Conservation (phyloP, 1,140 invertebrate genomes). For the Mactra quadrangularis region DNA sequence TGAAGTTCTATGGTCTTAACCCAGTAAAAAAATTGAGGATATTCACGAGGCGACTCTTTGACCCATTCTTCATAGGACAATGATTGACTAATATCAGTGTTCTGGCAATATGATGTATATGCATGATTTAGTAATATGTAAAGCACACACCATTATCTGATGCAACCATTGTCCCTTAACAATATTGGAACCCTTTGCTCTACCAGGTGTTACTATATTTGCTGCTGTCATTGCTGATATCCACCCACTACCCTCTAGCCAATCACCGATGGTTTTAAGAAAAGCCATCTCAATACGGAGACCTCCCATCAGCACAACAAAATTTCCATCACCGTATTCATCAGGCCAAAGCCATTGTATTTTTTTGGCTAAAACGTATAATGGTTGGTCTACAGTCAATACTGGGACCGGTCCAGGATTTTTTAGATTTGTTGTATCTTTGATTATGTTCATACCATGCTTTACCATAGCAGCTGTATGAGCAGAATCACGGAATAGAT, state of each 20-base stretch:
- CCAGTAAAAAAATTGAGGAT: slow-evolving; percentile 26
- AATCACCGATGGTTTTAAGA: slow-evolving; percentile 66
- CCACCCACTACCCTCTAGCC: slow-evolving; percentile 70
- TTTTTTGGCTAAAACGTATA: slow-evolving; percentile 62
- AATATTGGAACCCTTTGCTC: neutral
- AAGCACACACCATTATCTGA: slow-evolving; percentile 8
- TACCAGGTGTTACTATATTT: neutral
- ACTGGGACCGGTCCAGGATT: slow-evolving; percentile 54
- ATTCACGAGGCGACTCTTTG: neutral
- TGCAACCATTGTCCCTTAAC: slow-evolving; percentile 38
- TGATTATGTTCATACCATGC: slow-evolving; percentile 55
- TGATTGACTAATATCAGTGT: neutral
- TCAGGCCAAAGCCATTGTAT: slow-evolving; percentile 70
- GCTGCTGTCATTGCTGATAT: slow-evolving; percentile 2
- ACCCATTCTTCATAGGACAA: slow-evolving; percentile 28
- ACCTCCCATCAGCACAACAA: slow-evolving; percentile 64
- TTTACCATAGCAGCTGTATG: slow-evolving; percentile 57
- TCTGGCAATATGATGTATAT: neutral
- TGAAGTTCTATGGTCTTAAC: neutral
- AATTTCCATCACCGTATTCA: slow-evolving; percentile 68
- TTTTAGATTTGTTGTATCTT: slow-evolving; percentile 39
- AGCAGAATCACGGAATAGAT: slow-evolving; percentile 57
- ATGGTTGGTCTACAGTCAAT: neutral
- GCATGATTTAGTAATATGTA: neutral
- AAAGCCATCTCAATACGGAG: slow-evolving; percentile 59